These are phyloP conservation scores for Phalacrocorax pelagicus DNA, from an alignment of 2,113 vertebrate genomes.

Conservation along the genomic window DNA sequence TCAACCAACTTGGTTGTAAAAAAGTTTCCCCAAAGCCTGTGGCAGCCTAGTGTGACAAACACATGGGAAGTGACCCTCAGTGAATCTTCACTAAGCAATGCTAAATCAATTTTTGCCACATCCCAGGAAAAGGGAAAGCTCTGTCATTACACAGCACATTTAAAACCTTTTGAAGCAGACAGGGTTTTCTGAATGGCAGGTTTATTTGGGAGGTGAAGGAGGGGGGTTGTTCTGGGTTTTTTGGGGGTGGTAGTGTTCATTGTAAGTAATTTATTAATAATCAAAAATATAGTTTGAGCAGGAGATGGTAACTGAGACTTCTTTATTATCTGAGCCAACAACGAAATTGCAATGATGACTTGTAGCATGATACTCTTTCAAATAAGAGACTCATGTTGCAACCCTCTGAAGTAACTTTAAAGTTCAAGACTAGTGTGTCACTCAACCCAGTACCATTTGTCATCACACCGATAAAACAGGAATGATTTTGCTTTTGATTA, in stretches of 20 bases:
- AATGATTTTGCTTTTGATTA: not conserved
- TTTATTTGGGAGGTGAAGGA: not conserved
- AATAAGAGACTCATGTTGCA: not conserved
- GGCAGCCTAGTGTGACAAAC: not conserved
- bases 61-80: not conserved
- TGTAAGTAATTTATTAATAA: not conserved
- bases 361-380: not conserved
- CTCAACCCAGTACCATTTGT: not conserved
- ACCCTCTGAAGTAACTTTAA: not conserved
- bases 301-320: not conserved
- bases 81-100: not conserved
- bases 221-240: too few relatives aligned
- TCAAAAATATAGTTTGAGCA: not conserved
- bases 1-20: not conserved
- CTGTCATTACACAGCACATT: not conserved
- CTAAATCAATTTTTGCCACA: not conserved
- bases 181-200: not conserved
- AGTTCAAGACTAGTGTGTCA: not conserved
- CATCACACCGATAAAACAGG: not conserved
- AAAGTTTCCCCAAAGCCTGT: not conserved
- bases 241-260: too few relatives aligned
- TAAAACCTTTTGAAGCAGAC: not conserved
- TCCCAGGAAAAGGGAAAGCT: not conserved
- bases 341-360: not conserved
- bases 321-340: not conserved